Evolutionary conservation across 2,888 invertebrate genomes (phyloP), one percentile per base, ranked within the genome.

Genomic region (Aspidiotus destructor): DNA sequence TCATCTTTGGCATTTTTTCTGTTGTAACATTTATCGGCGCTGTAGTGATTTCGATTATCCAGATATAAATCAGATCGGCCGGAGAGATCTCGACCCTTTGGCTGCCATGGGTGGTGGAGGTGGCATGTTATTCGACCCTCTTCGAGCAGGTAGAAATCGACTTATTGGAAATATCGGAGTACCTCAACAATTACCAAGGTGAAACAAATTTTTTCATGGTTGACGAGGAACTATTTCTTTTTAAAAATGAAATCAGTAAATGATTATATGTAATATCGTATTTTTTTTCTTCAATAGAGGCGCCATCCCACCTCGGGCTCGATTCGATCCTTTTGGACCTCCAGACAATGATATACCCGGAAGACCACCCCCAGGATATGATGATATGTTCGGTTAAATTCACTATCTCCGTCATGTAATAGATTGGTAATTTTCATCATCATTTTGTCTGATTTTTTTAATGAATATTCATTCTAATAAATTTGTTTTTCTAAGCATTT

Each of bases 261-360:
- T n/a, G n/a, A n/a, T n/a, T n/a, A n/a, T n/a, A n/a, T n/a, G 1
- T 28, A 28, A 1, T 2, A n/a, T 10, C 7, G 3, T 16, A 3
- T 16, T 16, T 11, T 60, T 55, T 15, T 55, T 62, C 68, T 69
- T 70, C 76, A 76, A 55, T 77, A 86, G 86, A 42, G 85, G 84
- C 10, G 79, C 84, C 1, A 75, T 85, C 11, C 89, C 89, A 1
- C 89, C 89, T 0, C 88, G 89, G 13, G 89, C 91, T 5, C 82
- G 92, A 69, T 93, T 89, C 77, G 92, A 93, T 79, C 93, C 92
- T 0, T 87, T 90, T 76, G 86, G 87, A 0, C 90, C 91, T 0
- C 82, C 82, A 8, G 81, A 78, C 48, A 80, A 78, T 7, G 81
- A 78, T 13, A 73, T 81, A 72, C 71, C 75, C 57, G 73, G 76